Evolutionary conservation across 1,140 invertebrate species (phyloP), one percentile per base, ranked within the genome.

Genomic region (Nylanderia fulva): DNA sequence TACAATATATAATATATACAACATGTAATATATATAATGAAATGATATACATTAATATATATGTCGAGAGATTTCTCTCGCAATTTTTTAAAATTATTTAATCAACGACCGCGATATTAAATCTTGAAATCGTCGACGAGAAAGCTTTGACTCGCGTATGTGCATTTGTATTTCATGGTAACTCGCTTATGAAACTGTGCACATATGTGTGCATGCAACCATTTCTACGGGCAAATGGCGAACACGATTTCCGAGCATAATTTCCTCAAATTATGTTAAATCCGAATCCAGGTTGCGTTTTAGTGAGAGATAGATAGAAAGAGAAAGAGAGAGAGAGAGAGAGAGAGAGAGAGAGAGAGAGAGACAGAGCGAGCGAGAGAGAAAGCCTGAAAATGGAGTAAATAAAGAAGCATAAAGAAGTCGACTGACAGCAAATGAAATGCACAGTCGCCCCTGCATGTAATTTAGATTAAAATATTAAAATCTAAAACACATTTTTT

Each of bases 191-290:
- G 42, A 79, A 79, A 60, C 60, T 8, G 15, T 6, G 48, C 56
- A 13, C 24, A 60, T 11, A 36, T 42, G 24, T 80, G 33, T 80
- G 48, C 18, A 36, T 33, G 77, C 77, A 82, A 72, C 66, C 66
- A 58, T 82, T 82, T 82, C 77, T 58, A 58, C 48, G 66, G 52
- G 77, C 54, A 71, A 82, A 82, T 82, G 77, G 77, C 24, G 66
- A 82, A 82, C 77, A 72, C 77, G 77, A 82, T 82, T 82, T 82
- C 52, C 77, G 36, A 82, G 66, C 66, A 82, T 82, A 82, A 82
- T 82, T 82, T 82, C 77, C 77, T 82, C 36, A 54, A 68, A 82
- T 82, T 82, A 82, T 54, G 77, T 82, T 82, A 71, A 82, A 82
- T 60, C 24, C 77, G 33, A 82, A 82, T 36, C 48, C 18, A 72